Evolutionary conservation across 2,113 vertebrate genomes (phyloP).

Genomic region (Pandion haliaetus): DNA sequence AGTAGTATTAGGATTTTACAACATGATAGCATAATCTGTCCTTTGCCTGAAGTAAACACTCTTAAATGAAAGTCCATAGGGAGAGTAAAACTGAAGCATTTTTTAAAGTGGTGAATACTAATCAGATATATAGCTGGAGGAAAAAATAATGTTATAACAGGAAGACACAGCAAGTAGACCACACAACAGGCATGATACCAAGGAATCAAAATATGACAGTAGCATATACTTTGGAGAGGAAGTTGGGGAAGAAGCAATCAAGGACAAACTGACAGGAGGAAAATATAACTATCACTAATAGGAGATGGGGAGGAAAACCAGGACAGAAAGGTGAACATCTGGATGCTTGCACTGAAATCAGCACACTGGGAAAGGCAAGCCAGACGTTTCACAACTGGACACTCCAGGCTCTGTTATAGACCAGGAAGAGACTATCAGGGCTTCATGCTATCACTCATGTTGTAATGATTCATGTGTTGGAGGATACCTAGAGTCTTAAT

Average conservation of each 20-base stretch:
- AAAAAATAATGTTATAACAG: background rate
- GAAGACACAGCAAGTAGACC: background rate
- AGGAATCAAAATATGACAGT: background rate
- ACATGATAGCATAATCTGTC: slow-evolving; percentile 16
- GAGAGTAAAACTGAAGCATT: slow-evolving; percentile 8
- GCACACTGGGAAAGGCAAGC: background rate
- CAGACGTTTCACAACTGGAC: background rate
- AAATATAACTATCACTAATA: background rate
- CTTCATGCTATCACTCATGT: accelerated
- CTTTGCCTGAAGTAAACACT: slow-evolving; percentile 45
- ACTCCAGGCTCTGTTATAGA: background rate
- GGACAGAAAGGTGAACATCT: background rate
- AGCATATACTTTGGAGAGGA: background rate
- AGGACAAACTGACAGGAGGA: background rate
- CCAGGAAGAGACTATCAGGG: background rate
- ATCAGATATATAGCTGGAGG: slow-evolving; percentile 1
- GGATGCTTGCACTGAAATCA: background rate
- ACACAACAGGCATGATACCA: background rate
- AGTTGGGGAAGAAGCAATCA: background rate
- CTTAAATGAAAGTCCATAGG: background rate
- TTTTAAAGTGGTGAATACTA: slow-evolving; percentile 36
- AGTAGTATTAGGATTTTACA: slow-evolving; percentile 27
- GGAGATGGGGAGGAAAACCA: background rate
- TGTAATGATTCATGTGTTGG: background rate
- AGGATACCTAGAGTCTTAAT: background rate